Conservation (phyloP, 1,140 invertebrate genomes). For the Eufriesea mexicana region DNA sequence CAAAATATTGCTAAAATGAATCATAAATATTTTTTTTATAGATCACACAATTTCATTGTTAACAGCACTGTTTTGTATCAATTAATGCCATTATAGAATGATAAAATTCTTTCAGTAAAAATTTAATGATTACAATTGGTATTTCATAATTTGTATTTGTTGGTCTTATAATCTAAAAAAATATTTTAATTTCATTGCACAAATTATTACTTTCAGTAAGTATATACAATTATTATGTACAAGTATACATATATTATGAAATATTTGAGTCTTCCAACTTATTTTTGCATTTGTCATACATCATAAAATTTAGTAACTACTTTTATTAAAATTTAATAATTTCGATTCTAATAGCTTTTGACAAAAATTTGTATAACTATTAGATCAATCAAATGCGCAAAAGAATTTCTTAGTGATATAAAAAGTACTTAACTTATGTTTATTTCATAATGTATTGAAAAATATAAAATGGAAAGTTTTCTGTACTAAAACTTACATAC, state of each 20-base stretch:
- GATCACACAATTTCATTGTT: neutral
- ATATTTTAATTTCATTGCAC: slow-evolving; percentile 30
- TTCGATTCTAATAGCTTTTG: neutral
- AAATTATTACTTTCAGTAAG: neutral
- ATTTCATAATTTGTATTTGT: neutral
- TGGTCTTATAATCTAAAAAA: neutral
- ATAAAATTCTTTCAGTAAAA: neutral
- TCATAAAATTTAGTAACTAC: slow-evolving; percentile 6
- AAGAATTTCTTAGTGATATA: neutral
- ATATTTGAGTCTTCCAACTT: slow-evolving; percentile 5
- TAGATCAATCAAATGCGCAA: slow-evolving; percentile 12
- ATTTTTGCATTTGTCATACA: neutral
- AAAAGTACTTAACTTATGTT: slow-evolving; percentile 17
- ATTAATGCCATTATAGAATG: neutral
- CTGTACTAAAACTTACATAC: neutral
- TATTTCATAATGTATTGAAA: slow-evolving; percentile 8
- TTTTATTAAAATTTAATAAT: neutral
- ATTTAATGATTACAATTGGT: neutral
- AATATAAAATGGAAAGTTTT: neutral
- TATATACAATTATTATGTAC: slow-evolving; percentile 42
- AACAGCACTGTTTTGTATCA: neutral
- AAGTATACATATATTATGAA: slow-evolving; percentile 25
- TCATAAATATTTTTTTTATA: slow-evolving; percentile 14
- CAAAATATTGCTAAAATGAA: slow-evolving; percentile 28
- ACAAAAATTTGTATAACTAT: neutral